A percentile compares a stretch with the other conserved stretches of the same genome.
These are phyloP conservation scores for Sakesphorus luctuosus DNA, from an alignment of 2,113 vertebrate genomes.

Conservation along the genomic window DNA sequence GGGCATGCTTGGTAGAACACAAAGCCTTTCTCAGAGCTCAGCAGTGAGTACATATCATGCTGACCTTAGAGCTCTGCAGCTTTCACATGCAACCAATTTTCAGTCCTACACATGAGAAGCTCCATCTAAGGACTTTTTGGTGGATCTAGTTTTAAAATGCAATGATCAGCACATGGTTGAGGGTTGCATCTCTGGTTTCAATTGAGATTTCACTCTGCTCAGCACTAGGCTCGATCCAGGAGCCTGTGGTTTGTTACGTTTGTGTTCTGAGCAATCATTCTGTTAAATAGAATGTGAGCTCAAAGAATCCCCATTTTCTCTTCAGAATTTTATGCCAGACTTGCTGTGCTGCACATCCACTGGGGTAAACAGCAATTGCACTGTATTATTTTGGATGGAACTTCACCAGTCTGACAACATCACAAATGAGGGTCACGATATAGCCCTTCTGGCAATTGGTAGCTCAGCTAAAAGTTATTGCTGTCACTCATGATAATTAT, in stretches of 20 bases:
- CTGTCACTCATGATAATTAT: slow-evolving; percentile 1
- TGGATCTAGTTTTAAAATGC: not conserved
- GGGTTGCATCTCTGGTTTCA: not conserved
- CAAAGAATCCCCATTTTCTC: not conserved
- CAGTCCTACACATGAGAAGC: rapidly evolving
- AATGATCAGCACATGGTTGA: rapidly evolving
- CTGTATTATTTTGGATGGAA: not conserved
- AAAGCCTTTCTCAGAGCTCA: not conserved
- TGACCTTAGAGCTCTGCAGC: not conserved
- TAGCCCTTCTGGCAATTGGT: not conserved
- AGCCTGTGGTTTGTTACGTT: not conserved
- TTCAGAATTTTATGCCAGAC: not conserved
- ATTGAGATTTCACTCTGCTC: not conserved
- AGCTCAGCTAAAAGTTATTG: not conserved
- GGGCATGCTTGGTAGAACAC: not conserved
- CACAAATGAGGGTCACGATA: not conserved
- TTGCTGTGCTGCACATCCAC: not conserved
- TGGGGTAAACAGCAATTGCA: not conserved
- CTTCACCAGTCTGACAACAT: not conserved
- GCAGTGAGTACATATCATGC: not conserved
- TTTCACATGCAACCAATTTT: not conserved
- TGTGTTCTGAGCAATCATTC: not conserved
- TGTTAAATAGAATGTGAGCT: not conserved
- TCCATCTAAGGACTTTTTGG: not conserved
- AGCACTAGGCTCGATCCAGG: not conserved